Percentiles rank a stretch among this genome's conserved stretches.
phyloP scores from a whole-genome alignment of 2,888 invertebrate species.

The Catocala nupta region DNA sequence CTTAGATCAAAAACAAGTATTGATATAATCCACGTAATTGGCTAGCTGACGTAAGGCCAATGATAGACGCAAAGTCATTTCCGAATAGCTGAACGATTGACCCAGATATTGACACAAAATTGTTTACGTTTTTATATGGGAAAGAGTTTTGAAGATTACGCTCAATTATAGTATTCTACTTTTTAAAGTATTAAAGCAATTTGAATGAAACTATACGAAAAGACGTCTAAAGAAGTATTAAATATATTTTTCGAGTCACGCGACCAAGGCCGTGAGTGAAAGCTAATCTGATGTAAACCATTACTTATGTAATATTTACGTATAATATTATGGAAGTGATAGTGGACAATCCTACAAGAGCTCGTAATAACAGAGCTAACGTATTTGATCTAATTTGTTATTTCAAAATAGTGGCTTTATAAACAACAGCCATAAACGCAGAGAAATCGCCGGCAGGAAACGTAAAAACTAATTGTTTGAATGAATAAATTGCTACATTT shows the following conservation, averaged over 20 bases:
- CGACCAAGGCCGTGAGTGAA: neutral
- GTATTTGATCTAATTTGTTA: no score
- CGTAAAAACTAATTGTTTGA: no score
- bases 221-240: no score
- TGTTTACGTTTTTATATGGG: neutral
- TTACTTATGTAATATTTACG: neutral
- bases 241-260: neutral
- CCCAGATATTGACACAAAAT: constrained; percentile 5
- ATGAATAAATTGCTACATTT: no score
- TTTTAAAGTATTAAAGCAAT: no score
- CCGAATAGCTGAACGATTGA: neutral
- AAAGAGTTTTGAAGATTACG: no score
- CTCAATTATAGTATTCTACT: no score
- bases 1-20: constrained; percentile 1
- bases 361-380: neutral
- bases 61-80: neutral
- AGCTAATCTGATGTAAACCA: neutral
- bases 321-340: neutral
- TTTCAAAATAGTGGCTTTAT: no score
- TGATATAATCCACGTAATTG: neutral
- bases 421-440: neutral
- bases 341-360: constrained; percentile 15
- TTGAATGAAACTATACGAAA: no score
- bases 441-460: neutral
- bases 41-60: constrained; percentile 1